These are phyloP conservation scores for Dolichotis patagonum DNA, from an alignment of 2,113 vertebrate genomes.

Conservation along the genomic window DNA sequence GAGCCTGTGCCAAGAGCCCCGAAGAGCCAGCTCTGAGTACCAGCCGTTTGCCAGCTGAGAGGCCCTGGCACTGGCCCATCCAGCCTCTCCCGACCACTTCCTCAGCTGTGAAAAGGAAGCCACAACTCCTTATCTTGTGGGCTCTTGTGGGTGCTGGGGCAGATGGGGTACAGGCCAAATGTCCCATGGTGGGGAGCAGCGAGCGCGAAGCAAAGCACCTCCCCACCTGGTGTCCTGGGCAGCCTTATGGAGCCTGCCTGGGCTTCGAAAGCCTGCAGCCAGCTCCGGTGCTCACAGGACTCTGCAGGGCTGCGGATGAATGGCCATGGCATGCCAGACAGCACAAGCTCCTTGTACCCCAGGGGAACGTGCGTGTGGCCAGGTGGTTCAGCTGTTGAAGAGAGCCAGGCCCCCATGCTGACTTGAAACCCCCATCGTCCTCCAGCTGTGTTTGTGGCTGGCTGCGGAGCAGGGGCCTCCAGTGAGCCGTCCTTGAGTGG, in stretches of 20 bases:
- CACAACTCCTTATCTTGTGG: fast-evolving
- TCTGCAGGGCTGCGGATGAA: fast-evolving
- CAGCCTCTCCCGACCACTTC: background rate
- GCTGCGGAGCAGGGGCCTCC: background rate
- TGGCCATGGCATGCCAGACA: background rate
- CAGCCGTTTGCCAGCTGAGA: background rate
- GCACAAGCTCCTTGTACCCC: fast-evolving
- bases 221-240: background rate
- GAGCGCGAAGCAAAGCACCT: background rate
- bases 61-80: background rate
- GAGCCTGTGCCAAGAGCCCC: background rate
- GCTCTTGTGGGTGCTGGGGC: background rate
- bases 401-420: background rate
- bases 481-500: background rate
- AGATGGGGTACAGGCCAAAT: fast-evolving
- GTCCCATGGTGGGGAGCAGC: background rate
- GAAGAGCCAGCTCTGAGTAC: background rate
- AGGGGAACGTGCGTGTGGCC: background rate
- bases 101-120: background rate
- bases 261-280: fast-evolving
- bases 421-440: background rate
- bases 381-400: background rate
- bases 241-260: background rate
- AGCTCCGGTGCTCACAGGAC: background rate
- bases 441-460: background rate